These are phyloP conservation scores for Empidonax traillii DNA, from an alignment of 2,113 vertebrate species.

Conservation along the genomic window DNA sequence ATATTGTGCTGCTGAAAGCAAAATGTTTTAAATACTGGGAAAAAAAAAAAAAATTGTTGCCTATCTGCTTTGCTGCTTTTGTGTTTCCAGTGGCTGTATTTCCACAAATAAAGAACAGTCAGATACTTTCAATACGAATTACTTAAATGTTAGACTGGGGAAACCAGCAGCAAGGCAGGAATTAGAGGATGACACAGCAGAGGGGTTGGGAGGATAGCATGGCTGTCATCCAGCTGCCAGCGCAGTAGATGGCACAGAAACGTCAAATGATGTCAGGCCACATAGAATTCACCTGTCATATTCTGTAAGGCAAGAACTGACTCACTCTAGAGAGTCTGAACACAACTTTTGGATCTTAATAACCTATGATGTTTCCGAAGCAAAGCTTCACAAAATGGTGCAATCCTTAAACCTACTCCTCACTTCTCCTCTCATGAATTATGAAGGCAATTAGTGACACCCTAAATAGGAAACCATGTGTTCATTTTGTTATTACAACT, in stretches of 20 bases:
- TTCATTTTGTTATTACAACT: neutral
- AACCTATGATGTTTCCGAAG: neutral
- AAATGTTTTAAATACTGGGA: neutral
- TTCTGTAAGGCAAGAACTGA: neutral
- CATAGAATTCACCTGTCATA: neutral
- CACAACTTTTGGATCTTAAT: neutral
- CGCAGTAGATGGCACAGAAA: neutral
- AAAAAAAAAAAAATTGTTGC: neutral
- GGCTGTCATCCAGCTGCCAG: neutral
- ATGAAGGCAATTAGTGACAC: neutral
- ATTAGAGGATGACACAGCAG: neutral
- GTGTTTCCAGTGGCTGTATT: neutral
- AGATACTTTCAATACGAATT: neutral
- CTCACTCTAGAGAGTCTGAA: neutral
- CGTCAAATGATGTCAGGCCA: neutral
- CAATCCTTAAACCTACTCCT: neutral
- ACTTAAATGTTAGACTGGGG: neutral
- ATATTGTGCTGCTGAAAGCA: constrained; percentile 24
- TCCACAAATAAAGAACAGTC: neutral
- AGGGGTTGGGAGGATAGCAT: neutral
- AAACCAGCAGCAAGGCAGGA: neutral
- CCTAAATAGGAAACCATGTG: neutral
- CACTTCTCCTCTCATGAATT: neutral
- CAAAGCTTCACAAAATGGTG: neutral
- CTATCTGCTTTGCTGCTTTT: neutral